Conservation (phyloP, 2,797 vertebrate species). For the Malacoctenus gilli region DNA sequence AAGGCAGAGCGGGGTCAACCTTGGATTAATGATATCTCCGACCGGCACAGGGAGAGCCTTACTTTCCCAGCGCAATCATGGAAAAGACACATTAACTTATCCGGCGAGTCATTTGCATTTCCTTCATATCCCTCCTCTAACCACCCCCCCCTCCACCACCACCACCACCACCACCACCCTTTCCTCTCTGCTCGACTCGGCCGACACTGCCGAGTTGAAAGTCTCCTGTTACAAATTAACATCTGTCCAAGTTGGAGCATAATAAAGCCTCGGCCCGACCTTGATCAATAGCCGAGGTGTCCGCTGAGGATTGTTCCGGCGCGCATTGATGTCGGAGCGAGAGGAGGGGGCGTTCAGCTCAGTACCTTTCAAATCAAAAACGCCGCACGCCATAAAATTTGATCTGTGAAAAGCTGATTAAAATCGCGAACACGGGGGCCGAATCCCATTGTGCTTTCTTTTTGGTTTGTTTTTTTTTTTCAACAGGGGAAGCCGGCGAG, state of each 20-base stretch:
- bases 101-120: slow-evolving; percentile 72
- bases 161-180: too few species aligned
- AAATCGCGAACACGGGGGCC: slow-evolving; percentile 26
- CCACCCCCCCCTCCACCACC: too few species aligned
- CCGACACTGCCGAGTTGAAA: slow-evolving; percentile 47
- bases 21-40: slow-evolving; percentile 75
- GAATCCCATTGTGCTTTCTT: slow-evolving; percentile 10
- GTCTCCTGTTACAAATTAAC: slow-evolving; percentile 56
- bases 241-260: slow-evolving; percentile 58
- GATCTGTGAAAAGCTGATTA: slow-evolving; percentile 28
- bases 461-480: too few species aligned
- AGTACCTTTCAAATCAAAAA: slow-evolving; percentile 33
- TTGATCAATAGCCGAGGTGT: slow-evolving; percentile 65
- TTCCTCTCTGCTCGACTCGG: slow-evolving; percentile 10
- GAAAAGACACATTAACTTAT: slow-evolving; percentile 72
- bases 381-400: slow-evolving; percentile 11
- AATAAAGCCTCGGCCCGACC: slow-evolving; percentile 60
- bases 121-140: slow-evolving; percentile 30
- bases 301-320: slow-evolving; percentile 51
- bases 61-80: slow-evolving; percentile 60
- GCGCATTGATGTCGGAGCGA: slow-evolving; percentile 25
- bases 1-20: slow-evolving; percentile 62
- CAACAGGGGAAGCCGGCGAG: not conserved
- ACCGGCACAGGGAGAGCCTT: slow-evolving; percentile 55
- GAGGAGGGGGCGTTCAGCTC: slow-evolving; percentile 17